phyloP scores from a whole-genome alignment of 1,140 invertebrate genomes.

The Acromyrmex heyeri region DNA sequence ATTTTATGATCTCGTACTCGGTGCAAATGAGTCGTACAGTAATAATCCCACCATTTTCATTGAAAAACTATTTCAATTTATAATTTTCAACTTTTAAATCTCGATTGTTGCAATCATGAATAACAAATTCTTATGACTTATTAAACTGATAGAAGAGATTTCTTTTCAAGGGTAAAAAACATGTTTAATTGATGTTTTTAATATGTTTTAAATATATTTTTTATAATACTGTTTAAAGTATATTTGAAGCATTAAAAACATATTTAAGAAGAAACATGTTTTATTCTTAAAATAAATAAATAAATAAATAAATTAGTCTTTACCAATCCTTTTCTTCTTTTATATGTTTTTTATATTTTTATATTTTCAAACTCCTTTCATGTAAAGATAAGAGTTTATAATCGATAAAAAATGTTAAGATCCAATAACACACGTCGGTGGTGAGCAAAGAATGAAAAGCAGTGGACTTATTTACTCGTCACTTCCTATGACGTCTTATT shows the following conservation, averaged over 20 bases:
- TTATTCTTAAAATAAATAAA: too few species aligned
- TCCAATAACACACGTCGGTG: slow-evolving; percentile 1
- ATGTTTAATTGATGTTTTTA: neutral
- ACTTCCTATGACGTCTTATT: neutral
- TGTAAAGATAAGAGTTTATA: neutral
- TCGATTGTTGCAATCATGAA: neutral
- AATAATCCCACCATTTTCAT: neutral
- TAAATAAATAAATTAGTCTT: too few species aligned
- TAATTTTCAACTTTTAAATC: neutral
- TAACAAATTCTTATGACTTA: neutral
- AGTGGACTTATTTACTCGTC: neutral
- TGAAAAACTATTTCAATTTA: neutral
- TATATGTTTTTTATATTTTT: too few species aligned
- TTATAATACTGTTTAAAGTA: too few species aligned
- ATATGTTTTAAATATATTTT: neutral
- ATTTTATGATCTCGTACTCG: neutral
- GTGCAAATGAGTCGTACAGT: neutral
- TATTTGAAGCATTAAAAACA: too few species aligned
- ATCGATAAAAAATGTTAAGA: neutral
- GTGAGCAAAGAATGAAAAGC: neutral
- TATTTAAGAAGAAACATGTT: too few species aligned
- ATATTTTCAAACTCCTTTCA: too few species aligned
- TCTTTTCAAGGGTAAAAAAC: neutral
- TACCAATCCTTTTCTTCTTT: too few species aligned
- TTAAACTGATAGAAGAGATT: neutral